Conservation (phyloP, 2,888 invertebrate species). For the Chrysomela aeneicollis region DNA sequence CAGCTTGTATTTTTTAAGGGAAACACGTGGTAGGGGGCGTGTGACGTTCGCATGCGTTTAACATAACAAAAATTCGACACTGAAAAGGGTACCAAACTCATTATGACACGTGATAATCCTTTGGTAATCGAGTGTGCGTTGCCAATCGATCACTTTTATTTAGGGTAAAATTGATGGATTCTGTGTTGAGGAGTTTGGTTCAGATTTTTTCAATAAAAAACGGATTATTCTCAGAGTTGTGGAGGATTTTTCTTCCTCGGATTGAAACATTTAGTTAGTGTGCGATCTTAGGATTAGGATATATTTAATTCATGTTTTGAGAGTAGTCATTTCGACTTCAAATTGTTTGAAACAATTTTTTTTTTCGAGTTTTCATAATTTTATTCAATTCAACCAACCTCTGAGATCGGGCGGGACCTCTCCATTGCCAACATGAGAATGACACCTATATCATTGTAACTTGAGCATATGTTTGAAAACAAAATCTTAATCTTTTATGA, state of each 20-base stretch:
- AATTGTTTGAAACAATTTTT: no score
- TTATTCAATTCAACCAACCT: no score
- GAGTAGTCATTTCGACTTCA: no score
- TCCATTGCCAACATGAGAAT: constrained; percentile 1
- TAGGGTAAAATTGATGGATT: constrained; percentile 54
- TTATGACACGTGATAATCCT: constrained; percentile 57
- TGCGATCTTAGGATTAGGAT: no score
- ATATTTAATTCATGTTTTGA: no score
- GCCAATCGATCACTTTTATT: constrained; percentile 61
- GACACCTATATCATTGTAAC: constrained; percentile 16
- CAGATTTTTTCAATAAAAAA: constrained; percentile 39
- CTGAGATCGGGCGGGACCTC: not conserved
- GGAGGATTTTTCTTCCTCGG: no score
- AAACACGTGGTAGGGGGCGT: constrained; percentile 55
- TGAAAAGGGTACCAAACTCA: constrained; percentile 42
- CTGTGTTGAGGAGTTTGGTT: constrained; percentile 18
- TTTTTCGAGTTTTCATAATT: no score
- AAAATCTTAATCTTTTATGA: constrained; percentile 42
- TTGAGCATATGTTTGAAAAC: constrained; percentile 46
- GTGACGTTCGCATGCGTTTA: constrained; percentile 47
- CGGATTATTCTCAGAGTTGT: constrained; percentile 34
- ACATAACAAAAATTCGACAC: constrained; percentile 57
- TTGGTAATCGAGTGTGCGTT: constrained; percentile 60
- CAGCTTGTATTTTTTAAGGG: constrained; percentile 38
- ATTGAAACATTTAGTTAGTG: no score